phyloP scores from a whole-genome alignment of 2,797 vertebrate genomes.

The Podarcis lilfordi region DNA sequence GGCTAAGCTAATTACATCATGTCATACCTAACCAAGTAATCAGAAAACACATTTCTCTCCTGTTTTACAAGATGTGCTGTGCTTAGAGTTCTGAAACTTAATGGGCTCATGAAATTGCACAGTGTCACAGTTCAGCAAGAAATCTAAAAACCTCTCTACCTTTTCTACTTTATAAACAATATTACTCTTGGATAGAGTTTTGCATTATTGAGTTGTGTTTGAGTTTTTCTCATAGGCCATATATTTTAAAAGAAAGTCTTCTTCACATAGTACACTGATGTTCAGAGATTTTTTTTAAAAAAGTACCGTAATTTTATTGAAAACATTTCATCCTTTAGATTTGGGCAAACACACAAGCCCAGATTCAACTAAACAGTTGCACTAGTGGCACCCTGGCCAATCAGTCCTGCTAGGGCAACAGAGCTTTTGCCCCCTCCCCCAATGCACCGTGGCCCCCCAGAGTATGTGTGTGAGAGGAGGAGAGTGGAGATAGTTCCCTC shows the following conservation, averaged over 20 bases:
- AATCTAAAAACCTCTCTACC: neutral
- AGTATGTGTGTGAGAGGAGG: no score
- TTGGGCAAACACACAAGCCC: neutral
- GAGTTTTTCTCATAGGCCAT: neutral
- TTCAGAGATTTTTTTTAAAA: neutral
- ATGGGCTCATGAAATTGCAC: conserved; percentile 46
- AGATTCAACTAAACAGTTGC: no score
- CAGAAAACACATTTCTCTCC: conserved; percentile 47
- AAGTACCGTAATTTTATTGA: neutral
- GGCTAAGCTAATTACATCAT: conserved; percentile 59
- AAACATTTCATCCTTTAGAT: neutral
- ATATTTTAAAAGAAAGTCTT: conserved; percentile 9
- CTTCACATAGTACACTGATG: neutral
- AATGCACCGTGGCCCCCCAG: no score
- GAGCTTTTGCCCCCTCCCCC: no score
- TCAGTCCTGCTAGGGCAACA: no score
- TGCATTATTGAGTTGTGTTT: neutral
- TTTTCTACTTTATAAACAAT: conserved; percentile 1
- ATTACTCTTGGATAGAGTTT: neutral
- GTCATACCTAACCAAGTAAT: conserved; percentile 61
- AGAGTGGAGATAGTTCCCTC: no score
- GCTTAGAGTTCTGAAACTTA: conserved; percentile 59
- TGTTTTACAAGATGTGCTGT: conserved; percentile 41
- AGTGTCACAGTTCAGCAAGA: conserved; percentile 45
- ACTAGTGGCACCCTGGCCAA: no score